These are phyloP conservation scores for Nilaparvata lugens DNA, from an alignment of 1,140 invertebrate genomes.

Conservation along the genomic window DNA sequence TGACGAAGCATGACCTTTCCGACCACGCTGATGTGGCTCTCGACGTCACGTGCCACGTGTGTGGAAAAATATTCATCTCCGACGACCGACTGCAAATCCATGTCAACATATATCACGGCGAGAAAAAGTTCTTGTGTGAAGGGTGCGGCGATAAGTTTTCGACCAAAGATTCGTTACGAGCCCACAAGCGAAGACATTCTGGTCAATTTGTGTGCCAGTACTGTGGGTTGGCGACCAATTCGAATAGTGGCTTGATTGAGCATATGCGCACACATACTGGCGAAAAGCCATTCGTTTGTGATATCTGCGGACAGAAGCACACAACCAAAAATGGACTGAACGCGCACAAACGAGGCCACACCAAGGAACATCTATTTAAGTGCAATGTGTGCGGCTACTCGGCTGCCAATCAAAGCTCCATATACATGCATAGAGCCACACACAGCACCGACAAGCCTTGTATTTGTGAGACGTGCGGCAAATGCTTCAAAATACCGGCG, in stretches of 20 bases:
- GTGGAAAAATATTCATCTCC: constrained; percentile 68
- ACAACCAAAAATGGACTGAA: constrained; percentile 24
- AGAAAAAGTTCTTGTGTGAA: constrained; percentile 38
- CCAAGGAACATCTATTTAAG: constrained; percentile 64
- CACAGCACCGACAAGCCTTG: constrained; percentile 41
- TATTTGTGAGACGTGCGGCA: constrained; percentile 29
- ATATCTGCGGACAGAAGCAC: constrained; percentile 41
- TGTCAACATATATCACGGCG: constrained; percentile 51
- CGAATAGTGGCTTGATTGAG: constrained; percentile 84
- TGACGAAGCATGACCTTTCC: not conserved
- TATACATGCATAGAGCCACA: constrained; percentile 28
- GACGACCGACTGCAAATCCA: constrained; percentile 59
- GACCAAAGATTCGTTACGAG: constrained; percentile 37
- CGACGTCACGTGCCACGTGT: constrained; percentile 56
- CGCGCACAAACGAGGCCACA: constrained; percentile 19
- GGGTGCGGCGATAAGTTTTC: constrained; percentile 39
- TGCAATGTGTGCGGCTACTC: constrained; percentile 71
- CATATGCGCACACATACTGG: constrained; percentile 51
- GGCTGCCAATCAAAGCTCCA: constrained; percentile 19
- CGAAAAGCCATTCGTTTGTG: constrained; percentile 21
- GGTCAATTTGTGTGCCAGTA: constrained; percentile 56
- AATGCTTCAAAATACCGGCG: constrained; percentile 27
- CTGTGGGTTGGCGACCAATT: constrained; percentile 55
- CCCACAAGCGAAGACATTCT: constrained; percentile 44
- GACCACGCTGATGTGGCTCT: not conserved